phyloP scores from a whole-genome alignment of 2,888 invertebrate genomes.

The Ernsta delagoae region DNA sequence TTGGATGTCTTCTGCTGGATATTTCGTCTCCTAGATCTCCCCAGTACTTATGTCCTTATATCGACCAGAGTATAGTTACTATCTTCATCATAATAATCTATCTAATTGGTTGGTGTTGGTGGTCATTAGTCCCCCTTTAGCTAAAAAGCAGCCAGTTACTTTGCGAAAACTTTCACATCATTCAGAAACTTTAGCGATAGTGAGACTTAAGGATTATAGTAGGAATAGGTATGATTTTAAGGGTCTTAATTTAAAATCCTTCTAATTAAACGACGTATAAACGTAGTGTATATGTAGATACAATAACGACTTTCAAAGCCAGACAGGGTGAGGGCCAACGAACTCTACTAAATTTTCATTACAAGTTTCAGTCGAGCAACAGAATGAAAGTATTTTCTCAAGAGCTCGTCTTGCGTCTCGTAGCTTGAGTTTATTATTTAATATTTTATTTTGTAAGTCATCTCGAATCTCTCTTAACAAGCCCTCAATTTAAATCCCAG shows the following conservation, averaged over 20 bases:
- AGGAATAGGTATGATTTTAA: too few relatives aligned
- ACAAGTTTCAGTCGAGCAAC: conserved; percentile 27
- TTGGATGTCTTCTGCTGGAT: too few relatives aligned
- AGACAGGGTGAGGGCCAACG: conserved; percentile 32
- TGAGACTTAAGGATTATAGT: too few relatives aligned
- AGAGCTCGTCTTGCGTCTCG: conserved; percentile 18
- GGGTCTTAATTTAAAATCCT: not conserved
- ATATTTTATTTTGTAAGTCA: not conserved
- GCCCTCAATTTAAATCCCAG: not conserved
- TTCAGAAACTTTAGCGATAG: too few relatives aligned
- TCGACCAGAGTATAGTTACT: too few relatives aligned
- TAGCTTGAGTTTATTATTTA: conserved; percentile 1
- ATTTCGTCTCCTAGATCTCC: too few relatives aligned
- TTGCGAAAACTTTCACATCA: too few relatives aligned
- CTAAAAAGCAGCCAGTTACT: too few relatives aligned
- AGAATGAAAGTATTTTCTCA: conserved; percentile 27
- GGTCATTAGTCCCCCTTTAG: too few relatives aligned
- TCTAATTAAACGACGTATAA: not conserved
- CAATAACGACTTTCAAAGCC: conserved; percentile 27
- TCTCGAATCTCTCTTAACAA: conserved; percentile 2
- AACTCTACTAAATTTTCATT: conserved; percentile 34
- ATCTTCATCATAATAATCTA: too few relatives aligned
- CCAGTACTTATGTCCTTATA: too few relatives aligned
- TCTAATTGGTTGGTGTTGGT: too few relatives aligned
- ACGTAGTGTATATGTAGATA: conserved; percentile 12